These are phyloP conservation scores for Yoshiicerus persimilis DNA, from an alignment of 1,140 invertebrate species.

Conservation along the genomic window DNA sequence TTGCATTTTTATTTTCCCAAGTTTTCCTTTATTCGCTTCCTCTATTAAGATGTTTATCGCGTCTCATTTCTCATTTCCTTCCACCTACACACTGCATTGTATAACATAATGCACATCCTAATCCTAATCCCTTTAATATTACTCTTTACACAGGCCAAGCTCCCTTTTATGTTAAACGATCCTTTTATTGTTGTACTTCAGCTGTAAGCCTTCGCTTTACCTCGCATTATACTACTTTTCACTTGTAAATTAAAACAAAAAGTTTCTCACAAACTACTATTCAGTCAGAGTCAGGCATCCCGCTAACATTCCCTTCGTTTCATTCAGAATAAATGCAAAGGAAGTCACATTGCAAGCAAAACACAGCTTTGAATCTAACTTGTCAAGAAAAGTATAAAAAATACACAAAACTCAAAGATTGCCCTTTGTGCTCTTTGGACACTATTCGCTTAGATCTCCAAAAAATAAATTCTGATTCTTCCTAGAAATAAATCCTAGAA, in stretches of 20 bases:
- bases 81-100: neutral
- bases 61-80: neutral
- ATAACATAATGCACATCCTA: neutral
- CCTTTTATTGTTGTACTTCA: neutral
- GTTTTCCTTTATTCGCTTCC: slow-evolving; percentile 5
- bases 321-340: too few relatives aligned
- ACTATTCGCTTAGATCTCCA: too few relatives aligned
- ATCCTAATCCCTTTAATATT: neutral
- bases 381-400: too few relatives aligned
- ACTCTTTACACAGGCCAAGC: neutral
- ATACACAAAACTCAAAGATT: too few relatives aligned
- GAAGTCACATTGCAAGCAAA: too few relatives aligned
- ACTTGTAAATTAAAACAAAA: neutral
- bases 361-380: too few relatives aligned
- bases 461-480: too few relatives aligned
- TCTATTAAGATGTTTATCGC: slow-evolving; percentile 8
- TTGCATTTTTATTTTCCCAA: neutral
- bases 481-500: too few relatives aligned
- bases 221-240: neutral
- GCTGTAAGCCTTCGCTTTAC: neutral
- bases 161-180: neutral
- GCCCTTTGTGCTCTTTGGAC: too few relatives aligned
- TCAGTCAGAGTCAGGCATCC: neutral
- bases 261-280: neutral
- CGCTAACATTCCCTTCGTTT: too few relatives aligned